Percentiles rank a stretch among this genome's conserved stretches.
These are phyloP conservation scores for Calephelis virginiensis DNA, from an alignment of 1,140 invertebrate genomes.

Conservation along the genomic window DNA sequence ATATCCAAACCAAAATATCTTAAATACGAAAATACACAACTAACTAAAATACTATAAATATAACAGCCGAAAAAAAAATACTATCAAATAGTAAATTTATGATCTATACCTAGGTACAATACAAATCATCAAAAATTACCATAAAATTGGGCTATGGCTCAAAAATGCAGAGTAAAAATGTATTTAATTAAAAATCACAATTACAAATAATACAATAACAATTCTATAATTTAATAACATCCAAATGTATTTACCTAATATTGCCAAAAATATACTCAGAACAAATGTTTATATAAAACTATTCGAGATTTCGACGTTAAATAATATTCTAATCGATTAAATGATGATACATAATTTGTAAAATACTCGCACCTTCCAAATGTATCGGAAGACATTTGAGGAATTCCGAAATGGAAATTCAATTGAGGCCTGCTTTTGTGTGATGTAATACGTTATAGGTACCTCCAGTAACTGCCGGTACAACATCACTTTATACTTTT, in stretches of 20 bases:
- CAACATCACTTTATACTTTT: not conserved
- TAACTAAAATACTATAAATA: conserved; percentile 66
- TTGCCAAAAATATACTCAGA: conserved; percentile 3
- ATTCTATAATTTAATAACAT: conserved; percentile 3
- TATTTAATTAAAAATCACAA: conserved; percentile 19
- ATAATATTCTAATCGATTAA: not conserved
- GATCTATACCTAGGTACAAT: conserved; percentile 42
- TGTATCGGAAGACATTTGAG: conserved; percentile 9
- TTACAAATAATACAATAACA: conserved; percentile 16
- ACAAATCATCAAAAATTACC: conserved; percentile 36
- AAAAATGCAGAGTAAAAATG: conserved; percentile 23
- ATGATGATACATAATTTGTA: not conserved
- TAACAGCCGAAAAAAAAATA: conserved; percentile 69
- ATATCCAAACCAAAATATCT: conserved; percentile 25
- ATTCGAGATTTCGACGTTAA: conserved; percentile 11
- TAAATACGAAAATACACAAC: conserved; percentile 70
- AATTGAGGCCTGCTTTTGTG: not conserved
- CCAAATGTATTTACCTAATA: conserved; percentile 9
- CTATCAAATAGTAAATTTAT: conserved; percentile 69
- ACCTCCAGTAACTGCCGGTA: no score
- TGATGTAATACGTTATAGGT: not conserved
- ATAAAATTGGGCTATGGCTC: conserved; percentile 25
- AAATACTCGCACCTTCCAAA: conserved; percentile 1
- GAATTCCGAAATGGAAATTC: not conserved
- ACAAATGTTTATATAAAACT: not conserved